Evolutionary conservation across 2,888 invertebrate genomes (phyloP), one percentile per base, ranked within the genome.

Genomic region (Diogma glabrata): DNA sequence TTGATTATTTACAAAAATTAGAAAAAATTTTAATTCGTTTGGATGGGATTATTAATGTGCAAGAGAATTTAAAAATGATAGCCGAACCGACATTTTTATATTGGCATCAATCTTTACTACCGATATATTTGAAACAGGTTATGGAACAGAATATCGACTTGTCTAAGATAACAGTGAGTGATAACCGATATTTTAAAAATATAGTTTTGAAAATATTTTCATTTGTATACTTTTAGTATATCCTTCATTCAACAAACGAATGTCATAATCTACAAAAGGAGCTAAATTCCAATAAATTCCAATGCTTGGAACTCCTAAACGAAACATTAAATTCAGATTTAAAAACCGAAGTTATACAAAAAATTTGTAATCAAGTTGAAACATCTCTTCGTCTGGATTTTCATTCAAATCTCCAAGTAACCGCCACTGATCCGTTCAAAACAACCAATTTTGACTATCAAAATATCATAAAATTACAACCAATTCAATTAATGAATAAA

Each of bases 311-410:
- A 10, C 20, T 45, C 4, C 9, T 47, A 2, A 47, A 50, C 16
- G 46, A 46, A 10, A 46, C 23, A 16, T 16, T 24, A 46, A 46
- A 24, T 26, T 9, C 24, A 2, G 46, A 46, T 8, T 16, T 46
- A 10, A 22, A 20, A 48, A 33, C 7, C 6, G 48, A 48, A 33
- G 16, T 85, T 46, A 67, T 86, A 23, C 75, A 81, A 57, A 85
- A 83, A 36, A 71, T 92, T 24, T 90, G 92, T 64, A 84, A 85
- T 60, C 81, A 85, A 61, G 83, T 97, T 56, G 99, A 99, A 72
- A 93, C 87, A 1, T 91, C 93, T 67, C 74, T 99, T 49, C 81
- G 99, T 17, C 72, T 96, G 24, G 90, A 92, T 60, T 92, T 91
- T 38, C 93, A 97, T 69, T 81, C 88, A 1, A 94, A 95, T 70